Base-by-base conservation (phyloP, 2,888 invertebrate species). In the Hirtodrosophila cameraria region DNA sequence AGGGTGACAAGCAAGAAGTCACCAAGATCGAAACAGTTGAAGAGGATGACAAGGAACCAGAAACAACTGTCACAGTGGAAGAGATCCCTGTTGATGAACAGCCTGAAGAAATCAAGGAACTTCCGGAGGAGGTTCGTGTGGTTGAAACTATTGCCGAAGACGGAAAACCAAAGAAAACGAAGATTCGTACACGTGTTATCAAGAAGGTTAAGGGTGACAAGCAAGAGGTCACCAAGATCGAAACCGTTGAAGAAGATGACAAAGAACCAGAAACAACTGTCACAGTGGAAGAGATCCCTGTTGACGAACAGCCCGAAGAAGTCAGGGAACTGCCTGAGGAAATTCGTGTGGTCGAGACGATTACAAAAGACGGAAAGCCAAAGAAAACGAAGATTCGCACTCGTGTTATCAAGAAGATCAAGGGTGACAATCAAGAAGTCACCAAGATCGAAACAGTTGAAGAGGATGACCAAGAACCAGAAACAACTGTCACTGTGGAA, bases 381-480 rank as follows among this genome's bases (percentile, higher is more conserved):
- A 55, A 41, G 33, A 55, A 55, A 38, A 55, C 39, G 48, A 55
- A 55, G 55, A 55, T 55, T 0, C 55, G 55, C 39, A 55, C 55
- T 11, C 64, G 67, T 2, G 57, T 68, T 0, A 64, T 68, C 36
- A 68, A 68, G 39, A 68, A 68, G 60, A 52, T 68, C 18, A 68
- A 65, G 65, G 67, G 67, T n/a, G 67, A 64, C 28, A 57, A 41
- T 6, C 57, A 57, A 57, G 57, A 57, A 16, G 49, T 57, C 20
- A 57, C 57, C 15, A 57, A 49, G 28, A 57, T 65, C 36, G 65
- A 65, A 57, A 57, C 55, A 1, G 31, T 65, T 8, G 49, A 57
- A 20, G 57, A 57, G 11, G 65, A 60, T 52, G 65, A 52, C 61
- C 61, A 65, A 11, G 46, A 28, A 12, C 49, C 58, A 23, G 28